Conservation (phyloP, 2,888 invertebrate genomes). For the Calameuta pallipes region DNA sequence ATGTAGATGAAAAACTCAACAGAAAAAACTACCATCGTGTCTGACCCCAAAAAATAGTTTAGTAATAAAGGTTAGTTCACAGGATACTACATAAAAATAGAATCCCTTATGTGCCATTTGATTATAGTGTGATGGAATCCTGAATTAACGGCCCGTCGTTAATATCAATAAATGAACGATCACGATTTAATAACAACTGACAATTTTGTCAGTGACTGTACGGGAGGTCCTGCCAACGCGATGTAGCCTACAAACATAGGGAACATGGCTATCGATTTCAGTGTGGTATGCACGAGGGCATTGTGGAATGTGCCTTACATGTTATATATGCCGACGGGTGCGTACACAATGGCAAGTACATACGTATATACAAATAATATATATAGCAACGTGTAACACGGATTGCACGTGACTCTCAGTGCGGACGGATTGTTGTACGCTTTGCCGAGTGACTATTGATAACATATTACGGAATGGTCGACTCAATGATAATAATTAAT, state of each 20-base stretch:
- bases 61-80: no score
- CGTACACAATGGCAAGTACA: conserved; percentile 26
- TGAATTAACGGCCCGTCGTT: no score
- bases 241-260: conserved; percentile 60
- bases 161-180: no score
- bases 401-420: conserved; percentile 13
- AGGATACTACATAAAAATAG: no score
- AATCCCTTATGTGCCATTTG: no score
- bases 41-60: no score
- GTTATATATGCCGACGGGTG: conserved; percentile 27
- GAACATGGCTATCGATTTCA: conserved; percentile 63
- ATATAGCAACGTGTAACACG: conserved; percentile 25
- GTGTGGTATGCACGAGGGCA: conserved; percentile 53
- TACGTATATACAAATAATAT: conserved; percentile 27
- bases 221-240: conserved; percentile 40
- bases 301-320: conserved; percentile 61
- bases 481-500: no score
- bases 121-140: no score
- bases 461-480: no score
- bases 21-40: no score
- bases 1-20: no score
- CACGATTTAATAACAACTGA: neutral
- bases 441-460: no score
- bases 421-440: neutral
- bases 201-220: conserved; percentile 47